Evolutionary conservation across 2,888 invertebrate species (phyloP), one percentile per base, ranked within the genome.

Genomic region (Cotesia congregata): DNA sequence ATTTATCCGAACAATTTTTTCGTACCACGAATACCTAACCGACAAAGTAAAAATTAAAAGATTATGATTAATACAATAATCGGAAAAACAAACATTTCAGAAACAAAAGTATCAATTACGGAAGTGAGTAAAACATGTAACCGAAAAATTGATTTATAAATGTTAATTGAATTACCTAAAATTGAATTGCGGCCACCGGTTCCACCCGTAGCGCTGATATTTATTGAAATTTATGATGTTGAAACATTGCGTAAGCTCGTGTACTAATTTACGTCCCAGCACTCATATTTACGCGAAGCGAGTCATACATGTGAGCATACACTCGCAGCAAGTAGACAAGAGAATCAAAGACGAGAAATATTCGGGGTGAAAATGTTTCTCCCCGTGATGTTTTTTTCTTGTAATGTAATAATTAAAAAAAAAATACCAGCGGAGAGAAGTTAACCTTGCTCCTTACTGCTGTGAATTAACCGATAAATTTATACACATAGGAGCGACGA

Each of bases 171-270:
- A 78, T 78, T 78, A 78, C 61, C 40, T 30, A 60, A 76, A 78
- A 78, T 78, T 72, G 68, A 78, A 76, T 78, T 76, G 74, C 74
- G 70, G 76, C 67, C 30, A 70, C 60, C 41, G 70, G 73, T 12
- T 50, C 50, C 41, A 61, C 65, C 65, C 72, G 70, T 70, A 60
- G 67, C 39, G 75, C 59, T 72, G 78, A 76, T 78, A 78, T 78
- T 76, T 78, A 78, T 78, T 78, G 73, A 76, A 78, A 78, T 78
- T 78, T 76, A 76, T 75, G 75, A 62, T 39, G 6, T 6, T 39
- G 17, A 40, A 62, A 50, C 72, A 72, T 67, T 67, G 67, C 59
- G 38, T 67, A 39, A 62, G 20, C 62, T 40, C 17, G 72, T 20
- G 65, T 65, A 65, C 41, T 71, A 40, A 68, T 65, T 39, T 65